These are phyloP conservation scores for Melipona beecheii DNA, from an alignment of 2,888 invertebrate genomes.

Conservation along the genomic window DNA sequence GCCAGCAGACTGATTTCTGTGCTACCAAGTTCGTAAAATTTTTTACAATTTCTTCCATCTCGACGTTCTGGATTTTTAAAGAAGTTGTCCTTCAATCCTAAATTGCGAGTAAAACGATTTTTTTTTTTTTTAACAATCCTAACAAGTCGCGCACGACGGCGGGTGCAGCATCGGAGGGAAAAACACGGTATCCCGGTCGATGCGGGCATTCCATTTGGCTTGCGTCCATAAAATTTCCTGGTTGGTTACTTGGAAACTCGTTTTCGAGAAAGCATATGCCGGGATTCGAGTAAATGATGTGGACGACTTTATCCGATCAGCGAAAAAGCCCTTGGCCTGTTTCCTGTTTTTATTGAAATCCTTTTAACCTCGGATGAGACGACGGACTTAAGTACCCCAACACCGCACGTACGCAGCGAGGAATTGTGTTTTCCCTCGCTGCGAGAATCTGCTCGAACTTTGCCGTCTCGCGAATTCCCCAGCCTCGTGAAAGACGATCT, in stretches of 20 bases:
- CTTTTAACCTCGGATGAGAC: slow-evolving; percentile 49
- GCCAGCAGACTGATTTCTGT: too few species aligned
- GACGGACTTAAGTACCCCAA: slow-evolving; percentile 44
- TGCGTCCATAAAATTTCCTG: slow-evolving; percentile 53
- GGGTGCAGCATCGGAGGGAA: neutral
- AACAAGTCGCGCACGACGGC: neutral
- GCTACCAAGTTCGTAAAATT: too few species aligned
- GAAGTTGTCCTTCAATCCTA: neutral
- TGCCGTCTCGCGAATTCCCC: slow-evolving; percentile 1
- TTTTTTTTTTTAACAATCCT: neutral
- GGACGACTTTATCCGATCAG: slow-evolving; percentile 68
- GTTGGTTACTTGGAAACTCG: slow-evolving; percentile 52
- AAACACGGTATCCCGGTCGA: slow-evolving; percentile 9
- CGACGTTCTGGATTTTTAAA: neutral
- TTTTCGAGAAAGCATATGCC: slow-evolving; percentile 55
- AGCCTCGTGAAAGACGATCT: neutral
- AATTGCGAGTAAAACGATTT: neutral
- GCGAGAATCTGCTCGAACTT: slow-evolving; percentile 40
- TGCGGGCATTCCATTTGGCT: slow-evolving; percentile 48
- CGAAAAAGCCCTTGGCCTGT: slow-evolving; percentile 66
- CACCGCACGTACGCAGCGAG: slow-evolving; percentile 41
- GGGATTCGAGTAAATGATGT: slow-evolving; percentile 64
- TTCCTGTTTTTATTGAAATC: slow-evolving; percentile 66
- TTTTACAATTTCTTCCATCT: too few species aligned
- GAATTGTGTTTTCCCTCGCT: slow-evolving; percentile 37